Evolutionary conservation across 2,888 invertebrate genomes (phyloP).

Genomic region (Leptarthrus brevirostris): DNA sequence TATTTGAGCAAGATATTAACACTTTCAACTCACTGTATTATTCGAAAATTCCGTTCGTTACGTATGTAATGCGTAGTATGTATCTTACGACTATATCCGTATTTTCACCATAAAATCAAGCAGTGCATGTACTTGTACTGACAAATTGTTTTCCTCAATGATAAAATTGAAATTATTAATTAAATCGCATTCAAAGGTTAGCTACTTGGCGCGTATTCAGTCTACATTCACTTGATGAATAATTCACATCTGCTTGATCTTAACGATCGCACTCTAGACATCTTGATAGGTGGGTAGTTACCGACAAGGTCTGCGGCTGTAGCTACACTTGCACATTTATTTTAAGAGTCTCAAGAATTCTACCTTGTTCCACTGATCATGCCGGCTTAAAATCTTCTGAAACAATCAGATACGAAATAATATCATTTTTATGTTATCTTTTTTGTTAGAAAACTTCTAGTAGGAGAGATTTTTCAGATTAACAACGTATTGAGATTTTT

Average conservation of each 20-base stretch:
- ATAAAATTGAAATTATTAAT: too few relatives aligned
- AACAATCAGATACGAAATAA: too few relatives aligned
- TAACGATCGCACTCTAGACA: slow-evolving; percentile 13
- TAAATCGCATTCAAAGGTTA: slow-evolving; percentile 24
- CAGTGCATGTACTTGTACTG: too few relatives aligned
- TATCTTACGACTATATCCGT: too few relatives aligned
- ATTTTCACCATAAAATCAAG: too few relatives aligned
- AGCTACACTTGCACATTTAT: background rate
- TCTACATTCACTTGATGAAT: slow-evolving; percentile 23
- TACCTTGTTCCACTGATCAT: slow-evolving; percentile 14
- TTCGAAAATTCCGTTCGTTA: background rate
- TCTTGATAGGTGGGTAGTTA: background rate
- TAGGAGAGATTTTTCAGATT: too few relatives aligned
- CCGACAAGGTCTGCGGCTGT: slow-evolving; percentile 13
- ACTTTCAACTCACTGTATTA: background rate
- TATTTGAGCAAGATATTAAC: slow-evolving; percentile 7
- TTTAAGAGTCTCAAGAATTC: background rate
- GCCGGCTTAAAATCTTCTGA: background rate
- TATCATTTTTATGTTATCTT: too few relatives aligned
- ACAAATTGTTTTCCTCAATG: too few relatives aligned
- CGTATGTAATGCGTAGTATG: too few relatives aligned
- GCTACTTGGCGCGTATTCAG: slow-evolving; percentile 8
- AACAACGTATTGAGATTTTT: too few relatives aligned
- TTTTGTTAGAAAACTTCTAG: too few relatives aligned
- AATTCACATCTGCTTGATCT: slow-evolving; percentile 5